Conservation (phyloP, 2,113 vertebrate genomes). For the Cavia porcellus region DNA sequence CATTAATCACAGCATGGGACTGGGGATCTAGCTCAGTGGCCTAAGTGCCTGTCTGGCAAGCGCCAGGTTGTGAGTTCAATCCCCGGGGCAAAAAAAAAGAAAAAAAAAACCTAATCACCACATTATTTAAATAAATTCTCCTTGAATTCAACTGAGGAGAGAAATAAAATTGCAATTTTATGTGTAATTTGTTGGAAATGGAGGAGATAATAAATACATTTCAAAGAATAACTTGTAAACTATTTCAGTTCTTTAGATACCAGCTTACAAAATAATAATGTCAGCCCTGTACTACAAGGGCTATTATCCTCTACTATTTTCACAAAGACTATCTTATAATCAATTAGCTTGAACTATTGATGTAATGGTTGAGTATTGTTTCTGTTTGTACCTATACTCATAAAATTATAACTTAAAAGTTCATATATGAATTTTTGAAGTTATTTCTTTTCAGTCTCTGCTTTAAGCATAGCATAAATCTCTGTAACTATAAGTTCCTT, state of each 20-base stretch:
- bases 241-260: background rate
- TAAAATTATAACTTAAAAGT: slow-evolving; percentile 2
- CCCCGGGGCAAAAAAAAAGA: too few species aligned
- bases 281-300: background rate
- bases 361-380: background rate
- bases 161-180: background rate
- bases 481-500: background rate
- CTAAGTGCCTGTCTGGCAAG: too few species aligned
- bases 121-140: background rate
- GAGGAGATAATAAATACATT: background rate
- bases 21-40: too few species aligned
- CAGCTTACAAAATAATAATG: background rate
- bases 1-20: background rate
- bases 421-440: slow-evolving; percentile 20
- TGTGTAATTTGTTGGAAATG: background rate
- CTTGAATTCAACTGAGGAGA: background rate
- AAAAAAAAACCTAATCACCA: background rate
- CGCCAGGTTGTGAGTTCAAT: too few species aligned
- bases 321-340: background rate
- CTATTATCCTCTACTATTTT: background rate
- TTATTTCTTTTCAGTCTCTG: background rate
- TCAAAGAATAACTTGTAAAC: background rate
- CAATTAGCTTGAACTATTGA: background rate
- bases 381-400: background rate
- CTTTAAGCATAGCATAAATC: background rate